Base-by-base conservation (phyloP, 2,888 invertebrate species). In the Agrenia bidenticulata region DNA sequence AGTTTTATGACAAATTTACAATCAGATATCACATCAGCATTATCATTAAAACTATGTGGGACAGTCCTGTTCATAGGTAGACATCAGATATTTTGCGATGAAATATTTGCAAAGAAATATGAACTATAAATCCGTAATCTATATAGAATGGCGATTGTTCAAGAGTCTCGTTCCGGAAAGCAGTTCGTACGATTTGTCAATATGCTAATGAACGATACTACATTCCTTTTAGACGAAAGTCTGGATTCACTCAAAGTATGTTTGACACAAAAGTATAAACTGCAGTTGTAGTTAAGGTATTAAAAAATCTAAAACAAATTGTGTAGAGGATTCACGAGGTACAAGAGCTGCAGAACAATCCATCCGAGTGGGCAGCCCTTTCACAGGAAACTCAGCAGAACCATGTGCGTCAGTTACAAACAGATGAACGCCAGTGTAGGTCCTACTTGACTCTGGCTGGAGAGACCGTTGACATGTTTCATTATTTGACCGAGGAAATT, bases 1-100 rank as follows among this genome's bases (percentile, higher is more conserved):
- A 99, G 82, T 99, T 99, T 82, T 99, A 97, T 79, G 98, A 98
- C 82, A 99, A 99, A 82, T 99, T 99, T 81, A 94, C 94, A 13
- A 98, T 99, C 77, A 87, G 99, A 64, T 96, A 96, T 83, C 96
- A 97, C 80, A 96, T 99, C 80, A 96, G 96, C 81, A 88, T 97
- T 79, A 94, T 98, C 78, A 86, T 99, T 77, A 96, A 96, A 81
- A 88, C 89, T 58, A 90, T 99, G 89, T 98, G 98, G 97, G 89
- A 89, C 66, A 89, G 91, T 78, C 89, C 91, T 15, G 85, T 90
- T 51, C 97, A 98, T 78, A 85, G 89, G 66, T 84, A 89, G 79
- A 50, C 19, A 23, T 15, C n/a, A n/a, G 21, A 21, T 51, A 51
- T 21, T 23, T 23, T 51, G 5, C 24, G 5, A 51, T 17, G 9